Evolutionary conservation across 2,888 invertebrate genomes (phyloP), one percentile per base, ranked within the genome.

Genomic region (Cosmorhoe ocellata): DNA sequence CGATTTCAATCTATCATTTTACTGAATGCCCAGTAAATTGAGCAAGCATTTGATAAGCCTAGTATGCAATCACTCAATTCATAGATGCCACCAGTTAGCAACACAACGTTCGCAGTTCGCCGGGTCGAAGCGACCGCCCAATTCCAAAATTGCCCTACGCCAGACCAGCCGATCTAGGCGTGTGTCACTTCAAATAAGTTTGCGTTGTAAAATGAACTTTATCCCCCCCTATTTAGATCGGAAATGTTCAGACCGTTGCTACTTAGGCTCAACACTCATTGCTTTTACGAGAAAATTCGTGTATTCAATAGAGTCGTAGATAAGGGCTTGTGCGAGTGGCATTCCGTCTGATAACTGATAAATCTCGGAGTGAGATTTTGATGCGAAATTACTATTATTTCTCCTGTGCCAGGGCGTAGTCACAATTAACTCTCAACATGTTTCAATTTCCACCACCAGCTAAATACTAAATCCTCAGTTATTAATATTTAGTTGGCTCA

Each of bases 351-450:
- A 4, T 18, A 18, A 4, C 4, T 7, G 6, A 7, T 24, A 24
- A 7, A 5, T 3, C 8, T 26, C 11, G 13, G 4, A 46, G 51
- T 46, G 51, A 42, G 6, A 28, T 3, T 38, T 42, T 4, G 9
- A 7, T 14, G 11, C 8, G 5, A 6, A 31, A 13, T 1, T 9
- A 42, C 38, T 51, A 28, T 38, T 28, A 36, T 22, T 18, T 12
- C 1, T 27, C 41, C 51, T 37, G 11, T 38, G 33, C 12, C 51
- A 66, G 69, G 65, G 67, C 69, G 76, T 69, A 70, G 76, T 79
- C 71, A 76, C 81, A 84, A 84, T 85, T 84, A 84, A 84, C 81
- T 80, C 68, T 60, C 70, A 76, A 83, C 84, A 85, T 84, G 83
- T 85, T 85, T 81, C 81, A 84, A 84, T 85, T 84, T 81, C 75